phyloP scores from a whole-genome alignment of 64 coral and sea anemone genomes.

The Platygyra sinensis region DNA sequence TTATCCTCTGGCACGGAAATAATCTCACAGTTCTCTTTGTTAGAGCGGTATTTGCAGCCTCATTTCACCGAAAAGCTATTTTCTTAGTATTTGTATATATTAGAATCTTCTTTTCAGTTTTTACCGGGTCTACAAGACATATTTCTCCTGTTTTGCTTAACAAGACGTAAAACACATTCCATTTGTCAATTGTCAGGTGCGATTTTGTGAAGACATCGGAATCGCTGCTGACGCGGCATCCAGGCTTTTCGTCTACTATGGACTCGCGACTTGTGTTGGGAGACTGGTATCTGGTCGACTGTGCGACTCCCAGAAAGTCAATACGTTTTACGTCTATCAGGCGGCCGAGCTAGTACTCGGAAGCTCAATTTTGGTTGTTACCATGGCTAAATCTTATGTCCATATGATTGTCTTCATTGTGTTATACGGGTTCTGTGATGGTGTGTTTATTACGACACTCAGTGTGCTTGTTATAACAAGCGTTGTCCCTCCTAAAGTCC shows the following conservation, averaged over 20 bases:
- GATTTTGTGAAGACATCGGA: conserved; percentile 17
- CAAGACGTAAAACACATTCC: background rate
- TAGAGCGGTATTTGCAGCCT: too few relatives aligned
- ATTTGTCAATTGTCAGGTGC: background rate
- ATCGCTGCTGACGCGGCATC: conserved; percentile 5
- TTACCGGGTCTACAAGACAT: too few relatives aligned
- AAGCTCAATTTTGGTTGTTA: background rate
- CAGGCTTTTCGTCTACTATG: background rate
- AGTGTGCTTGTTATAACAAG: background rate
- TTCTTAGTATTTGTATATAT: too few relatives aligned
- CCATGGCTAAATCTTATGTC: background rate
- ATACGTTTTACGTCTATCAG: background rate
- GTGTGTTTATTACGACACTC: background rate
- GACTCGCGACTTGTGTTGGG: background rate
- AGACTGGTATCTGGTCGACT: background rate
- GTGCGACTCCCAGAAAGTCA: background rate
- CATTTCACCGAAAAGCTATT: too few relatives aligned
- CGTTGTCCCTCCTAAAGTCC: background rate
- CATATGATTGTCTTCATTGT: background rate
- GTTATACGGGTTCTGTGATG: conserved; percentile 2
- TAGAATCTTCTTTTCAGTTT: too few relatives aligned
- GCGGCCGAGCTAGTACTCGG: background rate
- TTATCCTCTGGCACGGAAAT: too few relatives aligned
- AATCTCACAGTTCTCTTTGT: too few relatives aligned
- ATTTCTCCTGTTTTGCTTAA: too few relatives aligned